These are phyloP conservation scores for Podocnemis expansa DNA, from an alignment of 2,113 vertebrate species.

Conservation along the genomic window DNA sequence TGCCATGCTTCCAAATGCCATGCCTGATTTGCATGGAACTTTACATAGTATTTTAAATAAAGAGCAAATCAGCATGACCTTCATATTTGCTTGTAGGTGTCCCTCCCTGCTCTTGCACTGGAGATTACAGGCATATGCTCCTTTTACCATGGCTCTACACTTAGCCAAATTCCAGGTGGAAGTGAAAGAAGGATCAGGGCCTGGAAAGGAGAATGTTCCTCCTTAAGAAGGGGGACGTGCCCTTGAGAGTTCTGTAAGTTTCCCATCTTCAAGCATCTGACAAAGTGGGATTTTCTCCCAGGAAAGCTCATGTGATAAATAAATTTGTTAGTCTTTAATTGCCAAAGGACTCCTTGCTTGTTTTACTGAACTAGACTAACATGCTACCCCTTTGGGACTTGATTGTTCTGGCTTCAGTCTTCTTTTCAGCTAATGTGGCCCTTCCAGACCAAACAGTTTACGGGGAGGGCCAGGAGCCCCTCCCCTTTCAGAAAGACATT, in stretches of 20 bases:
- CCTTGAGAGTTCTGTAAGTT: too few relatives aligned
- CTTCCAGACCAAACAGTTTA: background rate
- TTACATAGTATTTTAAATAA: background rate
- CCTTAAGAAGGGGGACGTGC: too few relatives aligned
- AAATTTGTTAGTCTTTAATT: too few relatives aligned
- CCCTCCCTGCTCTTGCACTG: background rate
- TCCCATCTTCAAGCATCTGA: too few relatives aligned
- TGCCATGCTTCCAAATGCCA: background rate
- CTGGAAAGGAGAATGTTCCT: background rate
- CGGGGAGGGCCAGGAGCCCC: background rate
- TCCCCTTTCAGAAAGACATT: background rate
- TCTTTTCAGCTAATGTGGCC: background rate
- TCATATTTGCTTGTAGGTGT: background rate
- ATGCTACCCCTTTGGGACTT: too few relatives aligned
- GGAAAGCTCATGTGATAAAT: too few relatives aligned
- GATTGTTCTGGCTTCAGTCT: background rate
- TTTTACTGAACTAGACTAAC: too few relatives aligned
- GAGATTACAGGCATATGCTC: background rate
- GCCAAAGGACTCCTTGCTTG: too few relatives aligned
- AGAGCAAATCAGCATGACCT: background rate
- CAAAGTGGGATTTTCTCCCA: too few relatives aligned
- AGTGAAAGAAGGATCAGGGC: background rate
- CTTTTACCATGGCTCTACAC: background rate
- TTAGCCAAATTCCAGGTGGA: background rate
- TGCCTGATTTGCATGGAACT: background rate